Percentiles rank a stretch among this genome's conserved stretches.
These are phyloP conservation scores for Holcopasites calliopsidis DNA, from an alignment of 1,140 invertebrate genomes.

Conservation along the genomic window DNA sequence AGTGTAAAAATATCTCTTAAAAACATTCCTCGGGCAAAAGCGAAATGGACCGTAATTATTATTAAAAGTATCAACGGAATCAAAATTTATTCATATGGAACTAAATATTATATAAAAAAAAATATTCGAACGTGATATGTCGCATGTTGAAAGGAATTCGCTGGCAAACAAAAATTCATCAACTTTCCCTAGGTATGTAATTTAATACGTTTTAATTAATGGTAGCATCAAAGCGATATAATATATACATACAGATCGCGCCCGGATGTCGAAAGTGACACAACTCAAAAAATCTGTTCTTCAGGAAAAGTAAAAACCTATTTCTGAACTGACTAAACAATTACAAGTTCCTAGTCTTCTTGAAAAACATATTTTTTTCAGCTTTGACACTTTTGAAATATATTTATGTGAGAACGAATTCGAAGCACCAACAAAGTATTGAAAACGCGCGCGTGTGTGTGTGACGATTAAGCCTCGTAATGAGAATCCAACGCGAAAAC, in stretches of 20 bases:
- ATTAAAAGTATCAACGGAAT: too few relatives aligned
- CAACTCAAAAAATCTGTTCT: too few relatives aligned
- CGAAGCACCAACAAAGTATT: conserved; percentile 13
- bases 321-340: too few relatives aligned
- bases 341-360: too few relatives aligned
- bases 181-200: not conserved
- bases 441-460: not conserved
- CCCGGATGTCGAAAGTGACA: too few relatives aligned
- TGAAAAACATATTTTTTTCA: too few relatives aligned
- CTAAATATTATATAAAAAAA: too few relatives aligned
- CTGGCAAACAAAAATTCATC: conserved; percentile 5
- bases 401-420: conserved; percentile 12
- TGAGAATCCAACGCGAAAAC: not conserved
- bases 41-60: too few relatives aligned
- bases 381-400: too few relatives aligned
- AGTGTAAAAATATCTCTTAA: not conserved
- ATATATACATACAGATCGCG: too few relatives aligned
- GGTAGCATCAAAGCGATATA: conserved; percentile 16
- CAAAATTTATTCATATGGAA: too few relatives aligned
- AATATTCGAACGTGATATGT: conserved; percentile 13
- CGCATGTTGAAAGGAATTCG: not conserved
- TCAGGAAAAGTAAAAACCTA: too few relatives aligned
- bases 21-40: not conserved
- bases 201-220: conserved; percentile 40
- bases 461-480: not conserved